Conservation (phyloP, 2,888 invertebrate species). For the Mimumesa dahlbomi region DNA sequence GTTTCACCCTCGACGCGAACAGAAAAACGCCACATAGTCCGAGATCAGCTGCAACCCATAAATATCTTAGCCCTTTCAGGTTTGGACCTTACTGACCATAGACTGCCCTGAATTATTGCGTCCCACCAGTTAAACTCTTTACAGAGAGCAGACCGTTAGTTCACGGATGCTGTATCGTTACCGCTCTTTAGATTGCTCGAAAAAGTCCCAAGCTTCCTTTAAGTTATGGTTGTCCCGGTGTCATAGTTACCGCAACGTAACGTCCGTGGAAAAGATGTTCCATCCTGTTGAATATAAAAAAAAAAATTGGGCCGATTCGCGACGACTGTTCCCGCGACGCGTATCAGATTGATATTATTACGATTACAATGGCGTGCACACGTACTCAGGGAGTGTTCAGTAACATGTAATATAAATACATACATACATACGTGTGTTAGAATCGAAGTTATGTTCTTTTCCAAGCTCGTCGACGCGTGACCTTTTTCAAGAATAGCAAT, state of each 20-base stretch:
- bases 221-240: slow-evolving; percentile 58
- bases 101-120: slow-evolving; percentile 65
- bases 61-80: slow-evolving; percentile 65
- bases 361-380: too few relatives aligned
- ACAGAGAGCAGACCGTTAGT: slow-evolving; percentile 56
- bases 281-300: too few relatives aligned
- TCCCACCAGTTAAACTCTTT: slow-evolving; percentile 71
- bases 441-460: too few relatives aligned
- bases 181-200: slow-evolving; percentile 42
- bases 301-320: too few relatives aligned
- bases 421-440: too few relatives aligned
- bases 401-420: too few relatives aligned
- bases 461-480: too few relatives aligned
- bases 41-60: slow-evolving; percentile 64
- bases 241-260: slow-evolving; percentile 40
- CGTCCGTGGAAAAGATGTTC: slow-evolving; percentile 38
- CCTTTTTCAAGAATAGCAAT: too few relatives aligned
- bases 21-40: slow-evolving; percentile 30
- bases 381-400: too few relatives aligned
- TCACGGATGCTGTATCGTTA: slow-evolving; percentile 55
- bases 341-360: too few relatives aligned
- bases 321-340: too few relatives aligned
- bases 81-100: slow-evolving; percentile 57
- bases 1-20: slow-evolving; percentile 18
- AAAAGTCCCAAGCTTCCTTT: slow-evolving; percentile 43